These are phyloP conservation scores for Hoplostethus mediterraneus DNA, from an alignment of 2,797 vertebrate species.

Conservation along the genomic window DNA sequence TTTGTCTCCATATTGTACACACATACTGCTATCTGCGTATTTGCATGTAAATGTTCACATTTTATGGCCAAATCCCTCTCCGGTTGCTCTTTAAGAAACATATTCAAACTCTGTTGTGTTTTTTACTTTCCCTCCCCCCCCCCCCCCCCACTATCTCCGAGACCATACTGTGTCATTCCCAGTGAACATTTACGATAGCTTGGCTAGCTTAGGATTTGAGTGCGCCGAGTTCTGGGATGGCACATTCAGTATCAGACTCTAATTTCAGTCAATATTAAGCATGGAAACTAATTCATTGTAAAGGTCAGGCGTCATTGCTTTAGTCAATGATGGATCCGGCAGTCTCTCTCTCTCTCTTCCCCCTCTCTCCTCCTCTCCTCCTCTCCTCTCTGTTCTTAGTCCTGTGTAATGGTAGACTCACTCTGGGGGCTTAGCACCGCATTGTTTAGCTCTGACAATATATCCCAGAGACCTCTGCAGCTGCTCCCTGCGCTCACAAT, in stretches of 20 bases:
- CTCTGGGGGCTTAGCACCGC: constrained; percentile 95
- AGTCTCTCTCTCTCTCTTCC: constrained; percentile 61
- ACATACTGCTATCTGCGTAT: constrained; percentile 76
- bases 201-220: constrained; percentile 85
- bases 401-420: constrained; percentile 96
- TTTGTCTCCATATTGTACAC: constrained; percentile 81
- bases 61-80: constrained; percentile 80
- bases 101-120: constrained; percentile 84
- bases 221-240: constrained; percentile 87
- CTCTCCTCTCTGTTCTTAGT: constrained; percentile 84
- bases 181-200: constrained; percentile 76
- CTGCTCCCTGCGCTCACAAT: constrained; percentile 96
- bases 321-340: constrained; percentile 93
- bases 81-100: constrained; percentile 84
- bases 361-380: constrained; percentile 37
- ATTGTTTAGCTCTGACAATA: constrained; percentile 98
- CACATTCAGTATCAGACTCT: constrained; percentile 89
- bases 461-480: constrained; percentile 96
- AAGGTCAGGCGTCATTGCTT: constrained; percentile 96
- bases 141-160: constrained; percentile 73
- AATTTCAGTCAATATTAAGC: constrained; percentile 95
- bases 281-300: constrained; percentile 93
- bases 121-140: constrained; percentile 85
- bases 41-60: constrained; percentile 77
- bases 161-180: constrained; percentile 76